Base-by-base conservation (phyloP, 1,140 invertebrate genomes). In the Tenebrio molitor region DNA sequence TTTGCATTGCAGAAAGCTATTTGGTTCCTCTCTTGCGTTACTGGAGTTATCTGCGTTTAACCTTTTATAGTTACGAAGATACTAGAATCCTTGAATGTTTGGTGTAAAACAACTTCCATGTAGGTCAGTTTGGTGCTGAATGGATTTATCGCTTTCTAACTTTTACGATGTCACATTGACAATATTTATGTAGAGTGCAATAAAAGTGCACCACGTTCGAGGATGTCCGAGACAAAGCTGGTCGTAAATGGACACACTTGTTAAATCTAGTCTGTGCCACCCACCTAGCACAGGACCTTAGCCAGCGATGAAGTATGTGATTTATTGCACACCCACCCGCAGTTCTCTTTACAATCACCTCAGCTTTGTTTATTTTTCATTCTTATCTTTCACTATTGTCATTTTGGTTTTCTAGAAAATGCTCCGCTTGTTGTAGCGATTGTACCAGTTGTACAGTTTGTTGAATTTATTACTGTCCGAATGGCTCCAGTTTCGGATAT, bases 231-330 rank as follows among this genome's bases (percentile, higher is more conserved):
- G 66, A 67, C 39, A 73, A 44, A 53, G 29, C 42, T 39, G 63
- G 68, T 75, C 74, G 67, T 75, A 75, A 75, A 73, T 73, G 67
- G 74, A 75, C 74, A 75, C 71, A 75, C 74, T 75, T 75, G 74
- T 75, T 75, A 75, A 75, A 75, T 72, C 67, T 72, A 63, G 44
- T 29, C 36, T 68, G 42, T 12, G 62, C 74, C 74, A 75, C 74
- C 74, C 74, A 75, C 71, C 67, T 69, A 69, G 71, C 64, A 29
- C 34, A 36, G 34, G 25, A 58, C 33, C 25, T 65, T 63, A 41
- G 50, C 65, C 53, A 41, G 66, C 74, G 74, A 64, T 74, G 73
- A 74, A 68, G 69, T 71, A 39, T 66, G 44, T 53, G 69, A 71
- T 71, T 74, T 74, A 71, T 71, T 71, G 39, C 68, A 21, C 42